phyloP scores from a whole-genome alignment of 1,140 invertebrate species.

The Drosophila tsacasi region DNA sequence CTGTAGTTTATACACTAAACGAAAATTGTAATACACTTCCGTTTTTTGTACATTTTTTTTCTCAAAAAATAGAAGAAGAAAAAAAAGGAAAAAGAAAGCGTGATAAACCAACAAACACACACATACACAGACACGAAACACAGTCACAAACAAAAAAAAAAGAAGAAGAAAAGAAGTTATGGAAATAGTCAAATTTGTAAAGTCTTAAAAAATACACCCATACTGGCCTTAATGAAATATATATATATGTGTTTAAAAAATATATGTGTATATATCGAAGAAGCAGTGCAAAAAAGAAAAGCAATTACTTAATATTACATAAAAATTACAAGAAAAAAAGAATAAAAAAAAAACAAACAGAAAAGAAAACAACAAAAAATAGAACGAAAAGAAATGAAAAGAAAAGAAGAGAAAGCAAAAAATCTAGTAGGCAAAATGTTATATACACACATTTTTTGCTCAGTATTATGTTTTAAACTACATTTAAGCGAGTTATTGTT shows the following conservation, averaged over 20 bases:
- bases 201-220: conserved; percentile 5
- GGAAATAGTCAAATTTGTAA: conserved; percentile 54
- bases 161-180: conserved; percentile 22
- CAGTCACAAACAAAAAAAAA: conserved; percentile 65
- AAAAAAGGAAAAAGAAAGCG: conserved; percentile 61
- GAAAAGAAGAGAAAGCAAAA: conserved; percentile 55
- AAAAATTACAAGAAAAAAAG: conserved; percentile 29
- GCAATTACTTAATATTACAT: conserved; percentile 39
- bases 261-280: conserved; percentile 7
- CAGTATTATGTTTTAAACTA: conserved; percentile 85
- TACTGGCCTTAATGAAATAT: conserved; percentile 33
- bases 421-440: conserved; percentile 72
- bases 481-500: conserved; percentile 83
- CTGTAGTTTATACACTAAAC: conserved; percentile 50
- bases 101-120: conserved; percentile 56
- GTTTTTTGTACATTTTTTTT: conserved; percentile 43
- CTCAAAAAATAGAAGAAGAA: conserved; percentile 22
- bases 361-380: conserved; percentile 18
- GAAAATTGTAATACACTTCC: conserved; percentile 29
- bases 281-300: conserved; percentile 40
- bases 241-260: conserved; percentile 24
- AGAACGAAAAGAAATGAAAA: background rate
- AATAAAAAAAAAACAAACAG: conserved; percentile 9
- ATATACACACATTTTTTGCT: conserved; percentile 82
- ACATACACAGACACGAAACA: conserved; percentile 43